Conservation (phyloP, 30 jellyfish, hydroid and myxozoan species). For the Turritopsis rubra region DNA sequence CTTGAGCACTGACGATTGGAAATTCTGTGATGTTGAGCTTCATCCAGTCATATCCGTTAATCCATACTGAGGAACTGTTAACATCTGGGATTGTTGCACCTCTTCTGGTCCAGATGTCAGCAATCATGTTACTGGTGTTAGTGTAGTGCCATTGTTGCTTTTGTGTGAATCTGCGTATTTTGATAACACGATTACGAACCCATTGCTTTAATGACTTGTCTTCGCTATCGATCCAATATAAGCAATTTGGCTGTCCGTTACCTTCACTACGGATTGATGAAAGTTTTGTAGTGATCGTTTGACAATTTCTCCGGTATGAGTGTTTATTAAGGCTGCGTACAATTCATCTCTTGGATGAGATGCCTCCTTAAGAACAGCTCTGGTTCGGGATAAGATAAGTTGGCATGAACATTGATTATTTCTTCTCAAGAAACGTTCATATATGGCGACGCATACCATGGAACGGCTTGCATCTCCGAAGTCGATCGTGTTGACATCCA, state of each 20-base stretch:
- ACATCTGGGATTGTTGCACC: slow-evolving; percentile 24
- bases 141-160: slow-evolving; percentile 11
- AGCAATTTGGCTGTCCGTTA: slow-evolving; percentile 25
- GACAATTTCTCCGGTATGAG: slow-evolving; percentile 27
- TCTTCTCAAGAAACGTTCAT: too few species aligned
- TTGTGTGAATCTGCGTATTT: slow-evolving; percentile 13
- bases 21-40: not conserved
- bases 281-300: slow-evolving; percentile 6
- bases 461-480: too few species aligned
- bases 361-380: too few species aligned
- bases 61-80: not conserved
- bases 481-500: too few species aligned
- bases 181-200: slow-evolving; percentile 18
- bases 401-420: too few species aligned
- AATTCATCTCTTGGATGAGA: not conserved
- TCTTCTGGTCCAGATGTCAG: slow-evolving; percentile 19
- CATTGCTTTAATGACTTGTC: slow-evolving; percentile 23
- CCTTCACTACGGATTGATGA: not conserved
- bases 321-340: slow-evolving; percentile 15
- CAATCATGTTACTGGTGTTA: slow-evolving; percentile 16
- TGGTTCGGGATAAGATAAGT: too few species aligned
- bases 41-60: slow-evolving; percentile 10
- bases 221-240: slow-evolving; percentile 18
- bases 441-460: too few species aligned
- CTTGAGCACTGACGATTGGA: slow-evolving; percentile 4